Base-by-base conservation (phyloP, 1,140 invertebrate species). In the Protaetia brevitarsis region DNA sequence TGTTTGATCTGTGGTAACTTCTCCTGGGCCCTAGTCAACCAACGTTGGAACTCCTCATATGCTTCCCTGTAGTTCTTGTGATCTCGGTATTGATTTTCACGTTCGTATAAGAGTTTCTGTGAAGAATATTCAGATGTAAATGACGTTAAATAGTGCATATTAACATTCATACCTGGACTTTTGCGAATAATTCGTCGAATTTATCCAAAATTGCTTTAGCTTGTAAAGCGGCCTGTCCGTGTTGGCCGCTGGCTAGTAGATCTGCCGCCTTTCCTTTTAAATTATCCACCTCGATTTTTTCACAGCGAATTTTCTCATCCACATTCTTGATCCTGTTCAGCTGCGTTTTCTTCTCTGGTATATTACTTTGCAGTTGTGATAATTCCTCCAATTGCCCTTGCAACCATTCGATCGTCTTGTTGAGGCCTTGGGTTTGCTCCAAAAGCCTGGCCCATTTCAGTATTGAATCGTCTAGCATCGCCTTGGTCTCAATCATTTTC, bases 211-310 rank as follows among this genome's bases (percentile, higher is more conserved):
- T 92, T 71, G 90, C 87, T 80, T 94, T 88, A 1, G 94, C 94
- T 81, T 95, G 88, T 41, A 87, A 86, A 0, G 92, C 90, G 1
- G 88, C 88, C 78, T 92, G 84, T 70, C 88, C 88, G 82, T 94
- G 89, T 76, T 94, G 88, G 19, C 92, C 89, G 77, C 88, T 90
- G 27, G 89, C 87, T 29, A 95, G 82, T 87, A 97, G 91, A 81
- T 95, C 93, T n/a, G 86, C 83, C 3, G 93, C 90, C 78, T 95
- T 94, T 10, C 86, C 80, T 80, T 93, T 95, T 21, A 97, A 77
- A 63, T 87, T 88, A 69, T 97, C 94, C 2, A 97, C 93, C 76
- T 97, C 95, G 69, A 95, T 90, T 72, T 94, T 93, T 74, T 97
- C 95, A 76, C 93, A 92, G 4, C 91, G 83, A 2, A 94, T 87